These are phyloP conservation scores for Gymnoscelis rufifasciata DNA, from an alignment of 2,888 invertebrate species.

Conservation along the genomic window DNA sequence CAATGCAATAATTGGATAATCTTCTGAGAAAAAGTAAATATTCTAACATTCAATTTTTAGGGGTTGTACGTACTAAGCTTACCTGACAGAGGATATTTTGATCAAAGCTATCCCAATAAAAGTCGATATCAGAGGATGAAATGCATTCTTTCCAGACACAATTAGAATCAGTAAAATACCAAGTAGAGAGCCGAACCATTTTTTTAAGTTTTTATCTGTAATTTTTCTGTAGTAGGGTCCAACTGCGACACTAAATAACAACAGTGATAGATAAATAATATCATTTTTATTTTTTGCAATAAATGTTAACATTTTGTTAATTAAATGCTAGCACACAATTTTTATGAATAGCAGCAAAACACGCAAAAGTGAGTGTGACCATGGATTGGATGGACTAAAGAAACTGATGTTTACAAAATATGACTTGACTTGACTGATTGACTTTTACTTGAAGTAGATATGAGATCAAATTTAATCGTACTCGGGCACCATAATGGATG, in stretches of 20 bases:
- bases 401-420: too few species aligned
- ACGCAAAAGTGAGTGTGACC: too few species aligned
- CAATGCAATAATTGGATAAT: too few species aligned
- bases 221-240: conserved; percentile 82
- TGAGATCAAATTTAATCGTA: too few species aligned
- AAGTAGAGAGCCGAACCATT: conserved; percentile 76
- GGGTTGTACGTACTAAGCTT: too few species aligned
- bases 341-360: too few species aligned
- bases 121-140: conserved; percentile 63
- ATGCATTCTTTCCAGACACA: conserved; percentile 60
- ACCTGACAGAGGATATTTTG: conserved; percentile 59
- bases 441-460: too few species aligned
- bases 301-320: conserved; percentile 49
- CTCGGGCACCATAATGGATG: too few species aligned
- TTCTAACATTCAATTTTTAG: too few species aligned
- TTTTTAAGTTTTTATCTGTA: conserved; percentile 52
- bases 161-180: conserved; percentile 58
- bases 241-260: conserved; percentile 83
- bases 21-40: too few species aligned
- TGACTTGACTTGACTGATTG: too few species aligned
- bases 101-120: conserved; percentile 57
- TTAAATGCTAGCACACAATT: not conserved
- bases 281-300: conserved; percentile 84
- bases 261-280: conserved; percentile 83
- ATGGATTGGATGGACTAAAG: too few species aligned